Evolutionary conservation across 2,888 invertebrate genomes (phyloP).

Genomic region (Athripsodes cinereus): DNA sequence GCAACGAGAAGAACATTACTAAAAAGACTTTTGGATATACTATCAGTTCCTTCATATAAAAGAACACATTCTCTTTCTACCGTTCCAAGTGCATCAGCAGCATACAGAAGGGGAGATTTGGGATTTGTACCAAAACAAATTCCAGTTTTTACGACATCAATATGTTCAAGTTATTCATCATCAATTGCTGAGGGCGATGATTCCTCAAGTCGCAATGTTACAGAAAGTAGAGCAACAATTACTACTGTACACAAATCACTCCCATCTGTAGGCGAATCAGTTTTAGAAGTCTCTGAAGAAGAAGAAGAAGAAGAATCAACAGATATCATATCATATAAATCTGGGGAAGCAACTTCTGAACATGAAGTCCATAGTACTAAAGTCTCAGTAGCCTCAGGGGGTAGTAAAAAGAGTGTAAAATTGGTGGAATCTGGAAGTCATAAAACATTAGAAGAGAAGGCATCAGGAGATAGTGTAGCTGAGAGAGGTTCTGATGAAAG

Average conservation of each 20-base stretch:
- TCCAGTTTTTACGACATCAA: slow-evolving; percentile 28
- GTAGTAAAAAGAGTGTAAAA: background rate
- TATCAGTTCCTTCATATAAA: slow-evolving; percentile 35
- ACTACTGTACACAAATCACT: background rate
- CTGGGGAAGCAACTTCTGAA: background rate
- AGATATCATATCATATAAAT: background rate
- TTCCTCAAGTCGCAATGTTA: background rate
- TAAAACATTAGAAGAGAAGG: background rate
- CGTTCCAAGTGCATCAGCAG: slow-evolving; percentile 45
- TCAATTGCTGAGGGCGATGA: slow-evolving; percentile 15
- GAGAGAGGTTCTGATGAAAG: background rate
- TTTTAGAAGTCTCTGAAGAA: background rate
- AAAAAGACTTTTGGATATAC: slow-evolving; percentile 50
- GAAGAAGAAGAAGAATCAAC: background rate
- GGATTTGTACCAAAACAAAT: slow-evolving; percentile 57
- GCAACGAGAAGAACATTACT: slow-evolving; percentile 47
- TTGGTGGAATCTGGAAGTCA: background rate
- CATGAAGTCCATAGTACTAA: background rate
- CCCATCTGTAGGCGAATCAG: background rate
- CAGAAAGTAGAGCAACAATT: background rate
- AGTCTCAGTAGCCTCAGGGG: background rate
- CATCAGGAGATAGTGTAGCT: background rate
- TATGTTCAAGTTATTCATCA: slow-evolving; percentile 12
- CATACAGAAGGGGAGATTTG: slow-evolving; percentile 60
- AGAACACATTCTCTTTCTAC: slow-evolving; percentile 33